Base-by-base conservation (phyloP, 1,140 invertebrate species). In the Eufriesea mexicana region DNA sequence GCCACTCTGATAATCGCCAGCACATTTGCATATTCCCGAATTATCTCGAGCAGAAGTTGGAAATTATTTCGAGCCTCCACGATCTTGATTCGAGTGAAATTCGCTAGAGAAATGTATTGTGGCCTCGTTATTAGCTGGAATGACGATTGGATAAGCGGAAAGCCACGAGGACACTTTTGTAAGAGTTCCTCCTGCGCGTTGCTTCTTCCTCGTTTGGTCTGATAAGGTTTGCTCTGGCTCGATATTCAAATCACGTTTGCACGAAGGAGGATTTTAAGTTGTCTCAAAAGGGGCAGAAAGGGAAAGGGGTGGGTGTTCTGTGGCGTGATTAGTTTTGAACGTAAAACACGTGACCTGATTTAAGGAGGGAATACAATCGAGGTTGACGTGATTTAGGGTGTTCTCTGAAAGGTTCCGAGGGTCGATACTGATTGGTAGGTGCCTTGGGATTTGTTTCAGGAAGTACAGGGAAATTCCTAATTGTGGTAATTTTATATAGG, bases 71-170 rank as follows among this genome's bases (percentile, higher is more conserved):
- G 42, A 64, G 9, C 18, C 18, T 10, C 9, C 10, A 1, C 9
- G n/a, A 45, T 45, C 20, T 14, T 42, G 23, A 49, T 8, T 68
- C 12, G 6, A 2, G 16, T 12, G 18, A 57, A 57, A 23, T 7
- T 57, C 23, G 18, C 4, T 5, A 23, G 8, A 20, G 12, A 57
- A 57, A 57, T 5, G 6, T 23, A 23, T 23, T 57, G 55, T 23
- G 8, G 20, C 20, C 6, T 6, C 14, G 23, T 42, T 47, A 68
- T 68, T 49, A 47, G 8, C 6, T 49, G 66, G 14, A 68, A 68
- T 68, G 25, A 68, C 25, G 66, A 68, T 68, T 68, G 45, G 45
- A 68, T 68, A 68, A 68, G 45, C 20, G n/a, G 66, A 68, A 68
- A 68, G 45, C 66, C 66, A 47, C 66, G 66, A 16, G 23, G 18